Conservation (phyloP, 1,140 invertebrate species). For the Anastatus disparis region DNA sequence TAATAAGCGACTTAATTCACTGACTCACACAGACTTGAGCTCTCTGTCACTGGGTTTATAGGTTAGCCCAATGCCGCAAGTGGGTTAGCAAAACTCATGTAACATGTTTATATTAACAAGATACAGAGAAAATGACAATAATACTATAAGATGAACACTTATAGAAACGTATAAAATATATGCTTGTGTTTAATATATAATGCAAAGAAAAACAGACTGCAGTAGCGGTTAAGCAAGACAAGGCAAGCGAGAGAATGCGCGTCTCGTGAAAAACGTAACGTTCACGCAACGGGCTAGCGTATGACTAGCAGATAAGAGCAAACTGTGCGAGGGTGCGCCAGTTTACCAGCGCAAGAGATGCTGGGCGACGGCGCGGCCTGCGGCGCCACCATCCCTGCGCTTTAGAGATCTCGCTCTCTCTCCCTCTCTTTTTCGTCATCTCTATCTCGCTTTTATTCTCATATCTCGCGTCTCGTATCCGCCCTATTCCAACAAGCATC, state of each 20-base stretch:
- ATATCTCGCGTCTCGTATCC: not conserved
- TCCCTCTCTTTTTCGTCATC: slow-evolving; percentile 6
- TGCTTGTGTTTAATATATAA: no score
- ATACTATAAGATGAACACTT: no score
- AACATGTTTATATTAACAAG: no score
- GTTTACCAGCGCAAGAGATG: slow-evolving; percentile 58
- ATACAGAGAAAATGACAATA: no score
- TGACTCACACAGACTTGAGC: no score
- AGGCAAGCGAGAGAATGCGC: not conserved
- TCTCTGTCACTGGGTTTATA: not conserved
- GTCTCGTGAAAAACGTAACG: slow-evolving; percentile 42
- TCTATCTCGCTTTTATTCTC: not conserved
- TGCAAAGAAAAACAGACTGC: no score
- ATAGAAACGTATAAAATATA: no score
- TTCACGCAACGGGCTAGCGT: slow-evolving; percentile 62
- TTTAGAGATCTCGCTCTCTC: slow-evolving; percentile 17
- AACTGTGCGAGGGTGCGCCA: slow-evolving; percentile 60
- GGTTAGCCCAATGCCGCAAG: not conserved
- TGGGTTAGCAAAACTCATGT: not conserved
- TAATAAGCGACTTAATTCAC: no score
- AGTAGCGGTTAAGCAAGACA: no score
- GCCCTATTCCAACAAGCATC: slow-evolving; percentile 34
- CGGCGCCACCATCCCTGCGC: slow-evolving; percentile 59
- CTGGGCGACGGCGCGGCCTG: slow-evolving; percentile 66
- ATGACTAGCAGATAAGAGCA: slow-evolving; percentile 61